Conservation (phyloP, 2,113 vertebrate species). For the Lanius ludovicianus region DNA sequence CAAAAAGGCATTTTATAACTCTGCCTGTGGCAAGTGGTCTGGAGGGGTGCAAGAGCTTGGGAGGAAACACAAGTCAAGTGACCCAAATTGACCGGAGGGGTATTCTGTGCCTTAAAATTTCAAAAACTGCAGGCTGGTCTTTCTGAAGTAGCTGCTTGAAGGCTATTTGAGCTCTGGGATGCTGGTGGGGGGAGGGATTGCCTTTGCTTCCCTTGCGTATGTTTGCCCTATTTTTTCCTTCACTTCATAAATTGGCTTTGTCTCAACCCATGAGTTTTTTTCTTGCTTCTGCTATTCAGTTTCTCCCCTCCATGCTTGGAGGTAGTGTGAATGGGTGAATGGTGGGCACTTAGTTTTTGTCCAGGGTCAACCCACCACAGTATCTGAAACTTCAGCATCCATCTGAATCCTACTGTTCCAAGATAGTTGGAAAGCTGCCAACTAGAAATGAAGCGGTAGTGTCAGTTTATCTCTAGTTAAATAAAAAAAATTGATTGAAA, state of each 20-base stretch:
- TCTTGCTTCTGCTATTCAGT: background rate
- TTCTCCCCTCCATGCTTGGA: background rate
- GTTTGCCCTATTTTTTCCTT: background rate
- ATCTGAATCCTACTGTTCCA: background rate
- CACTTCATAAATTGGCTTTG: background rate
- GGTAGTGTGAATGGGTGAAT: background rate
- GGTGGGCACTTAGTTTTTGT: background rate
- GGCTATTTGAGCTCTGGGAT: background rate
- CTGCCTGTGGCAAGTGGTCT: background rate
- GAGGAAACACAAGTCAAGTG: background rate
- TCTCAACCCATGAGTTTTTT: background rate
- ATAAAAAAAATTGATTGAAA: background rate
- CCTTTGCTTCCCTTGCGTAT: background rate
- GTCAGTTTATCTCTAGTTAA: background rate
- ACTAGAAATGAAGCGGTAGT: background rate
- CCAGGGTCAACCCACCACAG: background rate
- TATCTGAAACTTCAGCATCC: background rate
- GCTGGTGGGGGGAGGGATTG: background rate
- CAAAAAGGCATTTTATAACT: background rate
- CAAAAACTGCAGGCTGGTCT: background rate
- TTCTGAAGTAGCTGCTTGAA: background rate
- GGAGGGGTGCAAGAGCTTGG: background rate
- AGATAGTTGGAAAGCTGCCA: background rate
- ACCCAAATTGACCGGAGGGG: accelerated
- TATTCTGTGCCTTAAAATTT: background rate